Evolutionary conservation across 2,797 vertebrate genomes (phyloP).

Genomic region (Eptatretus atami): DNA sequence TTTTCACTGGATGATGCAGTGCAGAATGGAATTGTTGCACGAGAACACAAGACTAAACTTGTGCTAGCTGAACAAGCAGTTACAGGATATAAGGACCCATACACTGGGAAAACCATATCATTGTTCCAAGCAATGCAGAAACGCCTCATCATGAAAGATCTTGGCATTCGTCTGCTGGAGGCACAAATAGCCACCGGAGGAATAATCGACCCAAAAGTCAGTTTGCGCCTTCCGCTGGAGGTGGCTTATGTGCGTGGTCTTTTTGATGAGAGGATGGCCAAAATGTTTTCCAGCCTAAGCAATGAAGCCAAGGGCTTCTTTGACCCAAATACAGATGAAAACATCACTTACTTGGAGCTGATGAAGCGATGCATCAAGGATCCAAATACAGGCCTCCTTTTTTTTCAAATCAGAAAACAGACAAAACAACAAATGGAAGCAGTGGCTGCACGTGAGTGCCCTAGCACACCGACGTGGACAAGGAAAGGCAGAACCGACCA

Average conservation of each 20-base stretch:
- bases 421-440: no score
- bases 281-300: slow-evolving; percentile 19
- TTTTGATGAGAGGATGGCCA: slow-evolving; percentile 25
- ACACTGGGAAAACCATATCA: slow-evolving; percentile 31
- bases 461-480: no score
- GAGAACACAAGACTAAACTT: slow-evolving; percentile 26
- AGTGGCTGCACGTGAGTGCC: no score
- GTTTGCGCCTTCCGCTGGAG: slow-evolving; percentile 24
- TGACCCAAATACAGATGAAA: slow-evolving; percentile 24
- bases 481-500: no score
- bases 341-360: slow-evolving; percentile 1
- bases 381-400: not conserved
- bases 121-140: slow-evolving; percentile 39
- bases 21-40: slow-evolving; percentile 23
- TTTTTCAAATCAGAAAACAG: not conserved
- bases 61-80: slow-evolving; percentile 30
- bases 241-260: slow-evolving; percentile 28
- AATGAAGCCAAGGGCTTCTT: slow-evolving; percentile 27
- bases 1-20: slow-evolving; percentile 33
- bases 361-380: not conserved
- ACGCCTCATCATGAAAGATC: slow-evolving; percentile 24
- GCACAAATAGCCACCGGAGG: slow-evolving; percentile 34
- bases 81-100: slow-evolving; percentile 35
- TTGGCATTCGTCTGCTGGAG: slow-evolving; percentile 25
- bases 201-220: slow-evolving; percentile 28